These are phyloP conservation scores for Homalodisca vitripennis DNA, from an alignment of 1,140 invertebrate genomes.

Conservation along the genomic window DNA sequence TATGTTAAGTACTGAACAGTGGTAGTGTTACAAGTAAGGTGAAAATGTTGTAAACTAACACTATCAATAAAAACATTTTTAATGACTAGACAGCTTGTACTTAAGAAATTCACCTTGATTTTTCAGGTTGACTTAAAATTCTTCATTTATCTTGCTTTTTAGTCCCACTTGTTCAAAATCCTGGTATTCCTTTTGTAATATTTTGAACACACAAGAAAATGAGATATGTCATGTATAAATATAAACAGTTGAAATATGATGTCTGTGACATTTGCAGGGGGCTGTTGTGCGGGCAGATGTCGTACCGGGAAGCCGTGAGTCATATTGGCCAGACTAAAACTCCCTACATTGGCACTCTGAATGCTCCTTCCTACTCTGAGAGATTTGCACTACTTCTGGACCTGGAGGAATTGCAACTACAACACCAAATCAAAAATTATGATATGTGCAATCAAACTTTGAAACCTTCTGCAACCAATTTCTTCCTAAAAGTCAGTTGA, in stretches of 20 bases:
- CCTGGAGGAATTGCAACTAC: constrained; percentile 21
- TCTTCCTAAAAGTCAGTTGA: constrained; percentile 13
- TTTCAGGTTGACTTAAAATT: no score
- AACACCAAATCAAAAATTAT: constrained; percentile 2
- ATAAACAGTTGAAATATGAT: not conserved
- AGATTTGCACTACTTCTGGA: not conserved
- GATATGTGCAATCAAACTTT: not conserved
- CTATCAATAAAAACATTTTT: no score
- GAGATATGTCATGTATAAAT: no score
- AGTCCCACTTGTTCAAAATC: no score
- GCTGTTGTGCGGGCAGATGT: not conserved
- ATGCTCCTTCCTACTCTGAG: constrained; percentile 1
- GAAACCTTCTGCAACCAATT: not conserved
- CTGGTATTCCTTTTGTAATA: no score
- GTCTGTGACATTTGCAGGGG: not conserved
- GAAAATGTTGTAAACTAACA: no score
- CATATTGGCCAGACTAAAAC: not conserved
- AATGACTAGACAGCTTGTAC: no score
- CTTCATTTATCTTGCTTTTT: no score
- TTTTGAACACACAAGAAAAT: no score
- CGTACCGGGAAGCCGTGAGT: not conserved
- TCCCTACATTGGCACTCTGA: not conserved
- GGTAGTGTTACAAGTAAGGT: no score
- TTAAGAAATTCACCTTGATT: no score
- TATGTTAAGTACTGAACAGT: no score